These are phyloP conservation scores for Lasioglossum leucozonium DNA, from an alignment of 2,888 invertebrate species.

Conservation along the genomic window DNA sequence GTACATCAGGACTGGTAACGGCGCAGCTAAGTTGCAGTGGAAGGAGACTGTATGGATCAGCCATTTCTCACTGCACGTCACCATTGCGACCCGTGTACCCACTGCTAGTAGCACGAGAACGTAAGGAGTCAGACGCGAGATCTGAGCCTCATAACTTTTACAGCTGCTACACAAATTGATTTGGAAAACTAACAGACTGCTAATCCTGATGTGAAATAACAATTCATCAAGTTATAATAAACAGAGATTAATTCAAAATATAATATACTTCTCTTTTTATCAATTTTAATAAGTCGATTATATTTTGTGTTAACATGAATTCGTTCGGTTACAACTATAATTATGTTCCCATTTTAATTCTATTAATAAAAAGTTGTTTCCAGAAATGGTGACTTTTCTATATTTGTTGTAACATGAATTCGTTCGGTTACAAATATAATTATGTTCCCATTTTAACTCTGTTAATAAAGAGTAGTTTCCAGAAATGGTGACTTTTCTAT, in stretches of 20 bases:
- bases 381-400: too few species aligned
- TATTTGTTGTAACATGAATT: background rate
- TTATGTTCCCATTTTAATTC: background rate
- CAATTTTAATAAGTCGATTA: too few species aligned
- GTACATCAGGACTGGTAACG: conserved; percentile 52
- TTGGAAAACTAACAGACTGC: background rate
- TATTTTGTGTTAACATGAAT: background rate
- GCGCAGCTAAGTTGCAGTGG: conserved; percentile 43
- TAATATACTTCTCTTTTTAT: too few species aligned
- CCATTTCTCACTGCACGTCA: conserved; percentile 60
- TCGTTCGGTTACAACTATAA: background rate
- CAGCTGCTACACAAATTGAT: background rate
- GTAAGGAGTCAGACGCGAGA: conserved; percentile 39
- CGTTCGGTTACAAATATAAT: background rate
- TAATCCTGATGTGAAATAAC: background rate
- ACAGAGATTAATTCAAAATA: background rate
- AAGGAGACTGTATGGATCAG: conserved; percentile 62
- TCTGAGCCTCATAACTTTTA: conserved; percentile 17
- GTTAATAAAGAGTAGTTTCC: too few species aligned
- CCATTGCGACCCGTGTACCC: conserved; percentile 38
- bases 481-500: too few species aligned
- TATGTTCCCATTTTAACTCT: background rate
- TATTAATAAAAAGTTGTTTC: too few species aligned
- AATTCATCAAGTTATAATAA: background rate
- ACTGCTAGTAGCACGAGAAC: conserved; percentile 36